Conservation (phyloP, 2,888 invertebrate species). For the Phengaris arion region DNA sequence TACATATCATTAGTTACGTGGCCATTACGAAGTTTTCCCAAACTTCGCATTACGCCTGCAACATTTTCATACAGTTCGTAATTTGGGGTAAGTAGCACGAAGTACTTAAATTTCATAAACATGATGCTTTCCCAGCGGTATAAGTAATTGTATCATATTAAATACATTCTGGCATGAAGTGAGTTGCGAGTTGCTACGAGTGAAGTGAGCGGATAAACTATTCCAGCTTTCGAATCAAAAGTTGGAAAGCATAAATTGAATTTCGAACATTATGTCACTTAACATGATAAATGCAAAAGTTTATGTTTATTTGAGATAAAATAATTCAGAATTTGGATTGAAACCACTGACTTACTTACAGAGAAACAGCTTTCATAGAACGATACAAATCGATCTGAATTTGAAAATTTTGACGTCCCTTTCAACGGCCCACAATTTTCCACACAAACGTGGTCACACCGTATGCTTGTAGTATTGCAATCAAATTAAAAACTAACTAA, state of each 20-base stretch:
- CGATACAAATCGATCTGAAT: too few species aligned
- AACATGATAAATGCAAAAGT: neutral
- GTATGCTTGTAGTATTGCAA: too few species aligned
- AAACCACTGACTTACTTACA: neutral
- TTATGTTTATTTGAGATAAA: neutral
- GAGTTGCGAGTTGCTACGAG: neutral
- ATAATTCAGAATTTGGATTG: neutral
- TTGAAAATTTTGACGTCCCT: too few species aligned
- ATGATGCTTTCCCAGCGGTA: constrained; percentile 36
- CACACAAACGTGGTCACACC: too few species aligned
- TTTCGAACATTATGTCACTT: neutral
- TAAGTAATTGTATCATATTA: constrained; percentile 36
- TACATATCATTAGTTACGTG: neutral
- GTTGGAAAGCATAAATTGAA: neutral
- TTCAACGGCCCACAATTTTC: too few species aligned
- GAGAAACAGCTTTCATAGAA: too few species aligned
- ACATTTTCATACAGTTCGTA: constrained; percentile 38
- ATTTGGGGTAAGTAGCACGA: constrained; percentile 40
- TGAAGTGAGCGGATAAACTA: constrained; percentile 25
- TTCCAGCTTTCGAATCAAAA: constrained; percentile 12
- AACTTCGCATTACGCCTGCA: constrained; percentile 20
- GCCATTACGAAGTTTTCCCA: constrained; percentile 8
- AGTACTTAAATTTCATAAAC: constrained; percentile 38
- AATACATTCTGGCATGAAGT: constrained; percentile 2
- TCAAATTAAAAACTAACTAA: too few species aligned